Evolutionary conservation across 1,140 invertebrate species (phyloP).

Genomic region (Ceratoteleas bidentatus): DNA sequence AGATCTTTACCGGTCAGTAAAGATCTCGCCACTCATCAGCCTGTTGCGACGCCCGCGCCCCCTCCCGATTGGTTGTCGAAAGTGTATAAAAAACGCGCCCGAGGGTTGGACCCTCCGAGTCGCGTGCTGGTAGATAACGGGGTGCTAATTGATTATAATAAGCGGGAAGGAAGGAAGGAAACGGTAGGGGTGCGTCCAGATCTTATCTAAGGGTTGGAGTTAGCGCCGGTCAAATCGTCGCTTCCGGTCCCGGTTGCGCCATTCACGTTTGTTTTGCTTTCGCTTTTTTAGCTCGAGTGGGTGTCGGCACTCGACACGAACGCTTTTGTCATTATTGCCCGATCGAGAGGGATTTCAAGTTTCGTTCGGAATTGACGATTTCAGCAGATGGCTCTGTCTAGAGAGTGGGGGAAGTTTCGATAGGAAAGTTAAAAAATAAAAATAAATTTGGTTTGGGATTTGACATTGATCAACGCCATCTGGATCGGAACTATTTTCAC

Average conservation of each 20-base stretch:
- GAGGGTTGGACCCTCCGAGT: slow-evolving; percentile 78
- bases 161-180: slow-evolving; percentile 66
- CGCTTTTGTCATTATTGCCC: too few species aligned
- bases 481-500: too few species aligned
- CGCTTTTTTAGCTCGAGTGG: too few species aligned
- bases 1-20: slow-evolving; percentile 37
- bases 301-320: too few species aligned
- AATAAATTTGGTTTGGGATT: too few species aligned
- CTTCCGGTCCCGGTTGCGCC: slow-evolving; percentile 59
- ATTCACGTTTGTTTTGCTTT: too few species aligned
- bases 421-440: too few species aligned
- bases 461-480: too few species aligned
- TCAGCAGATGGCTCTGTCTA: too few species aligned
- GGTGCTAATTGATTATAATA: slow-evolving; percentile 81
- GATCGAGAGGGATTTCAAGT: too few species aligned
- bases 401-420: too few species aligned
- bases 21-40: slow-evolving; percentile 79
- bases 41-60: slow-evolving; percentile 75
- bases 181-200: slow-evolving; percentile 50
- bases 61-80: slow-evolving; percentile 66
- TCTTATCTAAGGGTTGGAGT: slow-evolving; percentile 68
- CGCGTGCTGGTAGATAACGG: slow-evolving; percentile 76
- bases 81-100: slow-evolving; percentile 73
- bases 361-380: too few species aligned
- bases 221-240: slow-evolving; percentile 57